Evolutionary conservation across 2,888 invertebrate genomes (phyloP).

Genomic region (Agrotis clavis): DNA sequence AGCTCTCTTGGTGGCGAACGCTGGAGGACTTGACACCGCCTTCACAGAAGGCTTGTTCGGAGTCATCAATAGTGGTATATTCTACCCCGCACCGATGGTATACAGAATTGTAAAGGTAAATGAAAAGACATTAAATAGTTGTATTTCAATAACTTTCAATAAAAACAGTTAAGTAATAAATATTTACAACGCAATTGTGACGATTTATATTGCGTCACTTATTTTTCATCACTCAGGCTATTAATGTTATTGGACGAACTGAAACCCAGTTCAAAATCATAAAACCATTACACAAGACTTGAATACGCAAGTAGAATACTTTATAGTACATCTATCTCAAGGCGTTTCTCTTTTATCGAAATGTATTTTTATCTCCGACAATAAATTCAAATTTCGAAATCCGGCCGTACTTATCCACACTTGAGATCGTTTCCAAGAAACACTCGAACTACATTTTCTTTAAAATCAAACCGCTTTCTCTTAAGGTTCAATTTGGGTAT

Average conservation of each 20-base stretch:
- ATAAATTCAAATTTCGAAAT: slow-evolving; percentile 58
- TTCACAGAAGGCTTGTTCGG: slow-evolving; percentile 98
- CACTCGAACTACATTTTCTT: slow-evolving; percentile 56
- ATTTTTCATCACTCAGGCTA: slow-evolving; percentile 26
- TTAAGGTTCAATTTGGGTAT: slow-evolving; percentile 58
- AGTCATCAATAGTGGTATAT: slow-evolving; percentile 96
- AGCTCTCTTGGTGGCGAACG: slow-evolving; percentile 97
- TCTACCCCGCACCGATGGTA: slow-evolving; percentile 93
- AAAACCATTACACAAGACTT: slow-evolving; percentile 37
- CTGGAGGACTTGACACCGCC: slow-evolving; percentile 98
- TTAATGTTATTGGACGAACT: slow-evolving; percentile 37
- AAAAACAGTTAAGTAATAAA: slow-evolving; percentile 28
- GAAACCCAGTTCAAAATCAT: slow-evolving; percentile 35
- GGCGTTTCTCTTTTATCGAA: slow-evolving; percentile 48
- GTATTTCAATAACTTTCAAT: slow-evolving; percentile 13
- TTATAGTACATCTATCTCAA: slow-evolving; percentile 36
- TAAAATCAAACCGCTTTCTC: slow-evolving; percentile 58
- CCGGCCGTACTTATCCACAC: slow-evolving; percentile 53
- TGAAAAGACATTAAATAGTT: slow-evolving; percentile 11
- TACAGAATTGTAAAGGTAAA: slow-evolving; percentile 88
- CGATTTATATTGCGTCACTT: slow-evolving; percentile 34
- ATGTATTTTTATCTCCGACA: slow-evolving; percentile 50
- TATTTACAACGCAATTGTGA: slow-evolving; percentile 33
- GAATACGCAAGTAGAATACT: slow-evolving; percentile 33
- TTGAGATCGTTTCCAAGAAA: slow-evolving; percentile 53